Conservation (phyloP, 2,113 vertebrate genomes). For the Perca schrenkii region DNA sequence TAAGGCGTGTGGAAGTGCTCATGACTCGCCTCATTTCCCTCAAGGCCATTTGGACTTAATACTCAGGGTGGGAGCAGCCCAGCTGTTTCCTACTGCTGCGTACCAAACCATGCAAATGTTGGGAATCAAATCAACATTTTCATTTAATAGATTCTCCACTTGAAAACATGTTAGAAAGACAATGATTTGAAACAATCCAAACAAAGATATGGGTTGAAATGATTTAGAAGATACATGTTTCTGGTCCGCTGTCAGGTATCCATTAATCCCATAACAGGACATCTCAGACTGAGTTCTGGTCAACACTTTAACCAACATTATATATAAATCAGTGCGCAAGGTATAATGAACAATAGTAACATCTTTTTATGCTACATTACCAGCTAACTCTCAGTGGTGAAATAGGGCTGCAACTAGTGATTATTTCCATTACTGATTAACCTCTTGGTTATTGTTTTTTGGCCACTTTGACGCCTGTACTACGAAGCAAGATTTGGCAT, state of each 20-base stretch:
- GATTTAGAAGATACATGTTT: neutral
- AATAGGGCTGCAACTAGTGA: neutral
- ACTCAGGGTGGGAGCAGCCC: slow-evolving; percentile 29
- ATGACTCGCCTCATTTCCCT: slow-evolving; percentile 15
- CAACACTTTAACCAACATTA: slow-evolving; percentile 21
- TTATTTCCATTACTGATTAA: neutral
- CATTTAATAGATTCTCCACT: neutral
- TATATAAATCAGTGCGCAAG: slow-evolving; percentile 43
- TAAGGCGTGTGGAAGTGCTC: slow-evolving; percentile 48
- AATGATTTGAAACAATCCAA: neutral
- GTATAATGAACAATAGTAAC: slow-evolving; percentile 12
- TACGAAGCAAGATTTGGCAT: too few species aligned
- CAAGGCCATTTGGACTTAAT: slow-evolving; percentile 11
- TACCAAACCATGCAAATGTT: slow-evolving; percentile 26
- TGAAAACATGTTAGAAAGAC: neutral
- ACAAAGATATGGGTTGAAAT: neutral
- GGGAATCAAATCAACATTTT: slow-evolving; percentile 15
- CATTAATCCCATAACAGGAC: slow-evolving; percentile 7
- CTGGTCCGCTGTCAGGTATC: neutral
- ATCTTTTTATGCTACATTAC: slow-evolving; percentile 3
- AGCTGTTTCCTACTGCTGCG: slow-evolving; percentile 43
- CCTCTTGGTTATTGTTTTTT: neutral
- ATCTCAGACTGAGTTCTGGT: slow-evolving; percentile 7
- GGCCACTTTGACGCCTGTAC: too few species aligned
- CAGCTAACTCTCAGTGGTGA: neutral